Percentiles rank a stretch among this genome's conserved stretches.
Conservation (phyloP, 2,797 vertebrate genomes). For the Pangasius macronema region DNA sequence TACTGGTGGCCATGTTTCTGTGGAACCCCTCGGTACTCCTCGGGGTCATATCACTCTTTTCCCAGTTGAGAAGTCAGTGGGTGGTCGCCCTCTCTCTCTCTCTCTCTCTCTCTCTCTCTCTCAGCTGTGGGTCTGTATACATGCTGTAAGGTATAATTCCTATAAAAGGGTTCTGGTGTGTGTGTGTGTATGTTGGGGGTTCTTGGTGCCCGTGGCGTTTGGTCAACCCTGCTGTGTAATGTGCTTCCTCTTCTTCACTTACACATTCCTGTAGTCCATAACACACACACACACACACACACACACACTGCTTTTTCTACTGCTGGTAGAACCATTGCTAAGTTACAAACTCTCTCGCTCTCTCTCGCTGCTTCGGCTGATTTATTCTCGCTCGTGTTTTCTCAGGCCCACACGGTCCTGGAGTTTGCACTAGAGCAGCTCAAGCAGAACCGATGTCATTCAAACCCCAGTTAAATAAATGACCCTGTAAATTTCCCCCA, state of each 20-base stretch:
- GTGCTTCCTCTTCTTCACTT: conserved; percentile 55
- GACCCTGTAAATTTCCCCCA: conserved; percentile 91
- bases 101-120: conserved; percentile 23
- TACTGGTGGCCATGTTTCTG: conserved; percentile 38
- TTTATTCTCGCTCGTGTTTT: conserved; percentile 92
- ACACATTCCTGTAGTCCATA: conserved; percentile 38
- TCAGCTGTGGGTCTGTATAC: conserved; percentile 38
- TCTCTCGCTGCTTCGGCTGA: conserved; percentile 71
- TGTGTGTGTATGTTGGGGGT: conserved; percentile 26
- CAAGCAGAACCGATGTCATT: conserved; percentile 91
- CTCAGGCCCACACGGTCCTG: conserved; percentile 85
- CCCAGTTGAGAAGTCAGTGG: conserved; percentile 36
- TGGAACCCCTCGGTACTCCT: conserved; percentile 41
- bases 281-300: not conserved
- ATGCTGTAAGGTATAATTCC: conserved; percentile 43
- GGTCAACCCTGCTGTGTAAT: conserved; percentile 49
- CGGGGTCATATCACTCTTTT: conserved; percentile 52
- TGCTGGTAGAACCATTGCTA: conserved; percentile 28
- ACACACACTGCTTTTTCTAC: conserved; percentile 19
- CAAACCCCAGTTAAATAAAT: conserved; percentile 90
- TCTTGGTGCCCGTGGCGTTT: conserved; percentile 42
- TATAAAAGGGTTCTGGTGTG: conserved; percentile 31
- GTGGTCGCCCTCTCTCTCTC: conserved; percentile 47
- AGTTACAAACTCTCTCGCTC: conserved; percentile 21
- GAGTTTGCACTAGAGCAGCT: conserved; percentile 83